These are phyloP conservation scores for Trinorchestia longiramus DNA, from an alignment of 1,140 invertebrate species.

Conservation along the genomic window DNA sequence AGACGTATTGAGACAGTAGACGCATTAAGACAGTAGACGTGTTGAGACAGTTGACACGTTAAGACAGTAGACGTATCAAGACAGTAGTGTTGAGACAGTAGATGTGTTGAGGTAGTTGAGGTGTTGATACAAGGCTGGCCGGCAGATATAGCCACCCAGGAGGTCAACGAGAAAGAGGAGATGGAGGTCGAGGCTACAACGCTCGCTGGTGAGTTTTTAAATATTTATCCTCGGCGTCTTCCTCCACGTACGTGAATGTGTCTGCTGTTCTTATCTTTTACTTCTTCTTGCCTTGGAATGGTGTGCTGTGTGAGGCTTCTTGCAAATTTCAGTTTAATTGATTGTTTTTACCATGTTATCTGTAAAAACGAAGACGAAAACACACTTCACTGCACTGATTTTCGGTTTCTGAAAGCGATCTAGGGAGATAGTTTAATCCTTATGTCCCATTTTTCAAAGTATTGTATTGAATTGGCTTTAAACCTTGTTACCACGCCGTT, in stretches of 20 bases:
- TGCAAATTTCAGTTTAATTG: not conserved
- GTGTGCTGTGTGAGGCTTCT: not conserved
- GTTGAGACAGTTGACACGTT: not conserved
- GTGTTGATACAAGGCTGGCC: not conserved
- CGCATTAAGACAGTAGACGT: not conserved
- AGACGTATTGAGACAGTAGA: not conserved
- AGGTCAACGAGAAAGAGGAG: not conserved
- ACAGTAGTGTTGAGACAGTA: not conserved
- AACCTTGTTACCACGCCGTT: not conserved
- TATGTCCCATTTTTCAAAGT: not conserved
- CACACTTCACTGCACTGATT: not conserved
- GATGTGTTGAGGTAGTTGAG: not conserved
- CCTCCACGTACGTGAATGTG: not conserved
- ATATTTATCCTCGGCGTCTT: not conserved
- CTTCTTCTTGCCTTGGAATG: not conserved
- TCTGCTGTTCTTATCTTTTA: not conserved
- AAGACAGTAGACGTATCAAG: not conserved
- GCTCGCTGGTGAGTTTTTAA: not conserved
- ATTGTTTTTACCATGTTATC: not conserved
- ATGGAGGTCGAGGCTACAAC: not conserved
- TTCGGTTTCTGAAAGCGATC: not conserved
- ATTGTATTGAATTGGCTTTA: not conserved
- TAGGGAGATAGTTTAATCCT: not conserved
- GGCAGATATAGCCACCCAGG: constrained; percentile 10
- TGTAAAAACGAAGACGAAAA: not conserved